Evolutionary conservation across 1,140 invertebrate genomes (phyloP).

Genomic region (Onthophagus taurus): DNA sequence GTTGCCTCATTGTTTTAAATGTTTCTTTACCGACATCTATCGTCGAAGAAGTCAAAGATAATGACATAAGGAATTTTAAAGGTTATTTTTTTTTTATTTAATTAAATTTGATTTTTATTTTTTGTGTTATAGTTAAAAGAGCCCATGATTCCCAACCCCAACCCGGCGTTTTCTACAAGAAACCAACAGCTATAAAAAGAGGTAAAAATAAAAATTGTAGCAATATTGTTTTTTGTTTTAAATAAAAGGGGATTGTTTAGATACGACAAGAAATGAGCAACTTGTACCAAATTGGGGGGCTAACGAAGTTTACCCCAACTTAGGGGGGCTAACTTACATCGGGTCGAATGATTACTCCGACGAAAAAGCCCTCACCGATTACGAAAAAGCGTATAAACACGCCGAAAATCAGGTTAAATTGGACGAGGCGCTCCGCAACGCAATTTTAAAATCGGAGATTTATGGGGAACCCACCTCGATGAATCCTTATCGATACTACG

Average conservation of each 20-base stretch:
- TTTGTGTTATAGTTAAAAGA: conserved; percentile 28
- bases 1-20: no score
- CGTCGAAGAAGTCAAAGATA: conserved; percentile 20
- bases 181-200: conserved; percentile 34
- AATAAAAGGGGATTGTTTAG: no score
- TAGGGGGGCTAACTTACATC: background rate
- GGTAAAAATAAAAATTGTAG: conserved; percentile 19
- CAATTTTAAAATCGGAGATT: conserved; percentile 36
- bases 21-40: conserved; percentile 18
- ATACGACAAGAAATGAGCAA: no score
- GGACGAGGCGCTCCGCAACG: conserved; percentile 35
- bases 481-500: conserved; percentile 32
- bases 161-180: conserved; percentile 23
- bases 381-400: conserved; percentile 35
- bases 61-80: conserved; percentile 19
- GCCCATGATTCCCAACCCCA: conserved; percentile 18
- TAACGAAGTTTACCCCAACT: no score
- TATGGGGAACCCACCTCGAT: conserved; percentile 31
- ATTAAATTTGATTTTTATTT: background rate
- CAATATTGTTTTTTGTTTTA: no score
- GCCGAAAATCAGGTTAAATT: conserved; percentile 31
- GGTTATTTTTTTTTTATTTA: conserved; percentile 11
- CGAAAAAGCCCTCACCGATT: conserved; percentile 32
- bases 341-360: conserved; percentile 18
- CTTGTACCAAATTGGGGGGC: no score